Evolutionary conservation across 37 sponge, comb jelly and placozoan species (phyloP).

Genomic region (Geodia barretti): DNA sequence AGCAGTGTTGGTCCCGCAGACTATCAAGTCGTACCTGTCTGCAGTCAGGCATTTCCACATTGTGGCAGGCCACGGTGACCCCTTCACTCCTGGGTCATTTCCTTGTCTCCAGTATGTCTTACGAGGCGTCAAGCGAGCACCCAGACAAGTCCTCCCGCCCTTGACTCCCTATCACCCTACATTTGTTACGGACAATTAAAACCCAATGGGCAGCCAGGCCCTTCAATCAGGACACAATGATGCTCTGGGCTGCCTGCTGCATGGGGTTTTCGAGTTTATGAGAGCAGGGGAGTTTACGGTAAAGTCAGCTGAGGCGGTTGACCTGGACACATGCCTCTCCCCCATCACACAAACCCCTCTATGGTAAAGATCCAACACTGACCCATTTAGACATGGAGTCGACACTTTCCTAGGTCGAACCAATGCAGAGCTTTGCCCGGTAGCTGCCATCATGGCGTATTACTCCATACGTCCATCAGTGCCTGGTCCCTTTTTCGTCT

Average conservation of each 20-base stretch:
- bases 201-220: background rate
- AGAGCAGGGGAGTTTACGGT: background rate
- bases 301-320: background rate
- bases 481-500: slow-evolving; percentile 9
- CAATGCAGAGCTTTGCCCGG: slow-evolving; percentile 6
- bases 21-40: too few species aligned
- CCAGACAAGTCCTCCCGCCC: background rate
- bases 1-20: background rate
- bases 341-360: background rate
- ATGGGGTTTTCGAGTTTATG: slow-evolving; percentile 8
- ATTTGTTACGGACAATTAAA: background rate
- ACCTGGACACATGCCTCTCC: background rate
- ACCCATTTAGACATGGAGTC: slow-evolving; percentile 20
- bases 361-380: background rate
- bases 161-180: slow-evolving; percentile 15
- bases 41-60: background rate
- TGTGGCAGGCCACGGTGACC: background rate
- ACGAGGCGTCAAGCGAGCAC: background rate
- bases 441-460: slow-evolving; percentile 15
- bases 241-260: slow-evolving; percentile 32
- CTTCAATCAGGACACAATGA: slow-evolving; percentile 1
- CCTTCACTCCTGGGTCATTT: background rate
- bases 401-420: slow-evolving; percentile 17
- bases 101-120: slow-evolving; percentile 3
- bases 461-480: background rate